Evolutionary conservation across 2,888 invertebrate genomes (phyloP).

Genomic region (Rhogogaster chlorosoma): DNA sequence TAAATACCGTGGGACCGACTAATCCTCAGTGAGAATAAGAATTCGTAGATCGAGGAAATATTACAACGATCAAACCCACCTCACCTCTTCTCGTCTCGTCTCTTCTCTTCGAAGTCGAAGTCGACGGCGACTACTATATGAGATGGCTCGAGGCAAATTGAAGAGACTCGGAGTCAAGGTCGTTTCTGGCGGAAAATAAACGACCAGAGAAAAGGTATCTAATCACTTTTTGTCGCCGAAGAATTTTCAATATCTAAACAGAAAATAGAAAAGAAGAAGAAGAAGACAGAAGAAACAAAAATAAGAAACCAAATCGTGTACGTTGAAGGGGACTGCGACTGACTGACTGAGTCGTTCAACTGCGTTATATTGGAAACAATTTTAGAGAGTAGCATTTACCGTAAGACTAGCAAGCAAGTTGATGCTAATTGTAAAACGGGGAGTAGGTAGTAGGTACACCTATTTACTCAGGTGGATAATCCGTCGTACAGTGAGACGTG

Average conservation of each 20-base stretch:
- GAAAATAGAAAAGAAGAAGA: too few relatives aligned
- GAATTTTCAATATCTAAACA: neutral
- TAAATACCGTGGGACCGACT: slow-evolving; percentile 45
- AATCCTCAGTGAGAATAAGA: slow-evolving; percentile 7
- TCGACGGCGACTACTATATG: neutral
- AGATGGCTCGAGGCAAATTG: neutral
- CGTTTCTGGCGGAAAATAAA: neutral
- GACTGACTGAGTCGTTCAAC: neutral
- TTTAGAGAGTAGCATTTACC: slow-evolving; percentile 19
- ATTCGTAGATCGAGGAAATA: slow-evolving; percentile 24
- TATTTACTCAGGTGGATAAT: slow-evolving; percentile 48
- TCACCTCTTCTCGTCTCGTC: neutral
- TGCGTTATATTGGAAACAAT: slow-evolving; percentile 23
- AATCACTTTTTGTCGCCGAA: neutral
- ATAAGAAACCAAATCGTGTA: neutral
- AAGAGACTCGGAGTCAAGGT: slow-evolving; percentile 25
- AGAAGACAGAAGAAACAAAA: neutral
- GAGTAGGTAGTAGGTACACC: slow-evolving; percentile 42
- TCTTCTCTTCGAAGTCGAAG: neutral
- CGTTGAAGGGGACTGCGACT: neutral
- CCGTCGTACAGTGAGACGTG: slow-evolving; percentile 36
- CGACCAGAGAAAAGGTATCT: neutral
- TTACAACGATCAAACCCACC: neutral
- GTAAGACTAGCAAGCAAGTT: slow-evolving; percentile 24
- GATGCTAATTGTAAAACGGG: slow-evolving; percentile 44